Percentiles rank a stretch among this genome's conserved stretches.
Conservation (phyloP, 2,888 invertebrate genomes). For the Melanargia galathea region DNA sequence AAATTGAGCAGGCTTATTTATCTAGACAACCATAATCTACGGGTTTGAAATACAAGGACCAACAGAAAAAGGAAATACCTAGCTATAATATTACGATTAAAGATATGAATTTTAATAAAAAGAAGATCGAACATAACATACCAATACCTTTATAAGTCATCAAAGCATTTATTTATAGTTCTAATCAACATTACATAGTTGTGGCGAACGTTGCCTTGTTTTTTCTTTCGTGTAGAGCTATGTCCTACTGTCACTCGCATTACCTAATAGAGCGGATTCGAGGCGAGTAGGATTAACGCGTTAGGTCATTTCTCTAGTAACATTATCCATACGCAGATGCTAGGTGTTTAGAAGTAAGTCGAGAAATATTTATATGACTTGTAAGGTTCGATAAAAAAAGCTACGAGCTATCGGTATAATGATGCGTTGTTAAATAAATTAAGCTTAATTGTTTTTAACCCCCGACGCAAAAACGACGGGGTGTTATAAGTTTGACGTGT, state of each 20-base stretch:
- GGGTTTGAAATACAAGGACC: not conserved
- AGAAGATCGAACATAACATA: slow-evolving; percentile 4
- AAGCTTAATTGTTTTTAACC: not conserved
- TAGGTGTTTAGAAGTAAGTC: slow-evolving; percentile 12
- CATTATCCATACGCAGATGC: slow-evolving; percentile 11
- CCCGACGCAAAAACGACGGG: not conserved
- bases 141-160: not conserved
- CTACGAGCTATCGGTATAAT: too few species aligned
- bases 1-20: not conserved
- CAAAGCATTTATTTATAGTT: not conserved
- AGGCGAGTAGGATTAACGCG: slow-evolving; percentile 29
- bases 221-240: slow-evolving; percentile 26
- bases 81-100: not conserved
- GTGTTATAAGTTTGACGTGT: too few species aligned
- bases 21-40: not conserved
- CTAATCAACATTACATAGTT: slow-evolving; percentile 10
- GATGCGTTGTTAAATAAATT: slow-evolving; percentile 22
- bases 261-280: slow-evolving; percentile 36
- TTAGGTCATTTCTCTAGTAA: slow-evolving; percentile 34
- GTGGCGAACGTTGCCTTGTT: slow-evolving; percentile 6
- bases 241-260: slow-evolving; percentile 27
- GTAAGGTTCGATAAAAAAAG: slow-evolving; percentile 12
- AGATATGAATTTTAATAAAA: slow-evolving; percentile 4
- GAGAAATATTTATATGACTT: slow-evolving; percentile 27
- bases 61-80: not conserved